Conservation (phyloP, 2,888 invertebrate species). For the Embidobia sp. region DNA sequence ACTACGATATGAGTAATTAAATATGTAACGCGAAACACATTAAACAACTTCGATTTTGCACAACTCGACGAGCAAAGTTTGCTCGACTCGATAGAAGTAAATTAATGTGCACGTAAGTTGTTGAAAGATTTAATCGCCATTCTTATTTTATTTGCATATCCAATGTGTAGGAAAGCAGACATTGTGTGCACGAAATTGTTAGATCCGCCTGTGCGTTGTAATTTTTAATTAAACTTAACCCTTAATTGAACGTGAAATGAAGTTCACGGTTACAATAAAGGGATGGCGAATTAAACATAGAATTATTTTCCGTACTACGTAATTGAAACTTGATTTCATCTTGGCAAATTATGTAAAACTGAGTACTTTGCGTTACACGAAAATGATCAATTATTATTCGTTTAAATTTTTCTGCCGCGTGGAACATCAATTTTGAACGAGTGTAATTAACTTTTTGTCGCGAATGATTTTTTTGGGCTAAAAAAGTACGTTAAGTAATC, state of each 20-base stretch:
- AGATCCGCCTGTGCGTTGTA: background rate
- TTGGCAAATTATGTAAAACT: background rate
- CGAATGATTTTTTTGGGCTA: too few relatives aligned
- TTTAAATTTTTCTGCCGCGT: too few relatives aligned
- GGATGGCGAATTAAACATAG: background rate
- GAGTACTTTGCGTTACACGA: too few relatives aligned
- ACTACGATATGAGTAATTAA: too few relatives aligned
- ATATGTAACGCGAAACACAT: background rate
- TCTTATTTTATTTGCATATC: slow-evolving; percentile 10
- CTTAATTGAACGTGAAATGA: slow-evolving; percentile 21
- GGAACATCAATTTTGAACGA: too few relatives aligned
- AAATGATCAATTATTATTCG: too few relatives aligned
- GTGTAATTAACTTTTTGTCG: too few relatives aligned
- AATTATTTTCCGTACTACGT: too few relatives aligned
- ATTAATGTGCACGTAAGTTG: background rate
- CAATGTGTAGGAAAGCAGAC: background rate
- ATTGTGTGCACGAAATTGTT: slow-evolving; percentile 5
- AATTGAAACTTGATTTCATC: background rate
- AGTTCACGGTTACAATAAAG: background rate
- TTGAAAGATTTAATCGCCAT: slow-evolving; percentile 12
- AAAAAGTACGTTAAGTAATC: too few relatives aligned
- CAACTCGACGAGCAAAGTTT: background rate
- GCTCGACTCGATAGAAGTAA: background rate
- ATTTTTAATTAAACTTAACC: slow-evolving; percentile 21
- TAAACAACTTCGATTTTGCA: background rate